These are phyloP conservation scores for Poecilia picta DNA, from an alignment of 2,797 vertebrate species.

Conservation along the genomic window DNA sequence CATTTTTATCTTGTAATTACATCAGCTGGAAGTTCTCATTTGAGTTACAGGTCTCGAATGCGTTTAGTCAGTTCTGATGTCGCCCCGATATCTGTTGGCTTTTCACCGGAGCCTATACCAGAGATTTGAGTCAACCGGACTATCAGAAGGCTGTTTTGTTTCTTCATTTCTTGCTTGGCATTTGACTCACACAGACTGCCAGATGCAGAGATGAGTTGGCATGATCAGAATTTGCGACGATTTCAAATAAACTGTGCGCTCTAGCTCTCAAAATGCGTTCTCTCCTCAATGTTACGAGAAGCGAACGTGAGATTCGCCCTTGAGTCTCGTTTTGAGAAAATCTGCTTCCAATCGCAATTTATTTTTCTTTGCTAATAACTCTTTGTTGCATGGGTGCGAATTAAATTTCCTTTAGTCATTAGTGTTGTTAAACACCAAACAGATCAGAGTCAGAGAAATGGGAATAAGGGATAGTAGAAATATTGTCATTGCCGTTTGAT, in stretches of 20 bases:
- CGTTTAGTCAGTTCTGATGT: constrained; percentile 35
- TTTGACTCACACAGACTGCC: constrained; percentile 24
- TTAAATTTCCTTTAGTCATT: constrained; percentile 77
- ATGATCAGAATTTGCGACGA: constrained; percentile 38
- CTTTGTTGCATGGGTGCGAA: constrained; percentile 72
- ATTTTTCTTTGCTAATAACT: constrained; percentile 74
- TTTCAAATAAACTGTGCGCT: constrained; percentile 53
- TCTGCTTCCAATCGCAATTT: constrained; percentile 63
- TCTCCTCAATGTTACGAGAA: constrained; percentile 20
- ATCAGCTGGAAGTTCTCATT: constrained; percentile 37
- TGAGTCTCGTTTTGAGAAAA: constrained; percentile 54
- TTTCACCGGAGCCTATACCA: constrained; percentile 14
- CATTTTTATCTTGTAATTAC: constrained; percentile 42
- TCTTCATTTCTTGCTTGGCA: constrained; percentile 6
- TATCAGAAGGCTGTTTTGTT: background rate
- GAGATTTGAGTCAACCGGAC: constrained; percentile 43
- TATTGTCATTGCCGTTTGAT: constrained; percentile 57
- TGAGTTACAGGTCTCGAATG: constrained; percentile 38
- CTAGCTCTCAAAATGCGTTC: constrained; percentile 16
- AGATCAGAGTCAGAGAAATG: constrained; percentile 47
- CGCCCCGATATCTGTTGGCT: background rate
- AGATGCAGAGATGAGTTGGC: constrained; percentile 38
- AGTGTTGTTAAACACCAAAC: constrained; percentile 74
- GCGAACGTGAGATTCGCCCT: constrained; percentile 12
- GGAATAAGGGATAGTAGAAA: constrained; percentile 29